Evolutionary conservation across 2,888 invertebrate species (phyloP).

Genomic region (Platycnemis pennipes): DNA sequence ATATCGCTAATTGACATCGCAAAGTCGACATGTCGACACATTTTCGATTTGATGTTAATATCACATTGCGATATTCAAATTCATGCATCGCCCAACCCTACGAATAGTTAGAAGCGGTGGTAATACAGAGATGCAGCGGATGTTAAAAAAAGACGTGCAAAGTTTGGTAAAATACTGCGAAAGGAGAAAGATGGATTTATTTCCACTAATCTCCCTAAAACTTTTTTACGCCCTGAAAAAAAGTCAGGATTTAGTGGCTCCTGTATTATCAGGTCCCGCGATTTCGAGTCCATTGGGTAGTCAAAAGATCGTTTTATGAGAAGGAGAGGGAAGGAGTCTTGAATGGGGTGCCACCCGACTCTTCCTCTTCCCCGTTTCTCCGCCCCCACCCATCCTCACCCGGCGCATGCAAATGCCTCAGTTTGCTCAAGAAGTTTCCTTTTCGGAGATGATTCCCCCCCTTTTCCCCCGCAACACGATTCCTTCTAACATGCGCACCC

Average conservation of each 20-base stretch:
- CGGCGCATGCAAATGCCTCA: not conserved
- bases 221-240: not conserved
- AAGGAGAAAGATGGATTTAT: too few relatives aligned
- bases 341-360: not conserved
- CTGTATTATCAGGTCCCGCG: not conserved
- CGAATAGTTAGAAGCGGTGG: too few relatives aligned
- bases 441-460: not conserved
- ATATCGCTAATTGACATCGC: too few relatives aligned
- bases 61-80: too few relatives aligned
- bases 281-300: not conserved
- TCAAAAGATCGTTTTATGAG: not conserved
- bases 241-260: not conserved
- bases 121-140: too few relatives aligned
- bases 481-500: not conserved
- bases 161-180: too few relatives aligned
- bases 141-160: too few relatives aligned
- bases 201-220: not conserved
- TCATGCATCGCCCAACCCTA: too few relatives aligned
- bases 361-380: too few relatives aligned
- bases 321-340: not conserved
- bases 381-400: not conserved
- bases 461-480: too few relatives aligned
- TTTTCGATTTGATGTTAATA: too few relatives aligned
- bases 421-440: slow-evolving; percentile 3
- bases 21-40: too few relatives aligned